Base-by-base conservation (phyloP, 2,888 invertebrate genomes). In the Beris chalybata region DNA sequence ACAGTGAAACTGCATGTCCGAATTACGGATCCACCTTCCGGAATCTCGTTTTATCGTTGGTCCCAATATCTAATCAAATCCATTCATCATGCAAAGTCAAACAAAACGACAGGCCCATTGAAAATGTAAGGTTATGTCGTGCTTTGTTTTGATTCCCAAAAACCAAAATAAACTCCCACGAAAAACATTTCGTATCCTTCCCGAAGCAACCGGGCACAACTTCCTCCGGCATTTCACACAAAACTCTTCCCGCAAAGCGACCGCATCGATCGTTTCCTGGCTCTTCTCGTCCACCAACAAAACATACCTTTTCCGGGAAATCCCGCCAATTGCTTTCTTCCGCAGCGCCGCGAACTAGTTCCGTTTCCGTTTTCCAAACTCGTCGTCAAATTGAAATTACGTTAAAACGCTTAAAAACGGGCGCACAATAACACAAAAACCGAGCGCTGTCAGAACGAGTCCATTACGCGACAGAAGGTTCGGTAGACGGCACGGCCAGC, bases 291-390 rank as follows among this genome's bases (percentile, higher is more conserved):
- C n/a, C 29, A 22, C 45, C 5, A 9, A 44, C 44, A 30, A 45
- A 45, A 38, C 9, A 38, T 61, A 61, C 61, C 61, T 61, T 61
- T 61, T 61, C 50, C 50, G 52, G 38, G 52, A 50, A 50, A 52
- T 61, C 61, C 61, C 61, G 61, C 61, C 61, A 61, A 61, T 61
- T 61, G 61, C 61, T 61, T 61, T 61, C 50, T 61, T 61, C 61
- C 61, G 61, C 61, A 50, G 38, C 50, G 9, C 32, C 52, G 43
- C 29, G 38, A 52, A 50, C 32, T 30, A 22, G 38, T 50, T 50
- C 61, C 61, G 61, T 50, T 61, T 61, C 52, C 50, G 61, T 45
- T 61, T 61, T 61, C 31, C 52, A 38, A 32, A 61, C 38, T 50
- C 9, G 52, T 50, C 50, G 61, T 38, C 32, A 50, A 38, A 50